A percentile compares a stretch with the other conserved stretches of the same genome.
Evolutionary conservation across 1,140 invertebrate species (phyloP).

Genomic region (Saccostrea cuccullata): DNA sequence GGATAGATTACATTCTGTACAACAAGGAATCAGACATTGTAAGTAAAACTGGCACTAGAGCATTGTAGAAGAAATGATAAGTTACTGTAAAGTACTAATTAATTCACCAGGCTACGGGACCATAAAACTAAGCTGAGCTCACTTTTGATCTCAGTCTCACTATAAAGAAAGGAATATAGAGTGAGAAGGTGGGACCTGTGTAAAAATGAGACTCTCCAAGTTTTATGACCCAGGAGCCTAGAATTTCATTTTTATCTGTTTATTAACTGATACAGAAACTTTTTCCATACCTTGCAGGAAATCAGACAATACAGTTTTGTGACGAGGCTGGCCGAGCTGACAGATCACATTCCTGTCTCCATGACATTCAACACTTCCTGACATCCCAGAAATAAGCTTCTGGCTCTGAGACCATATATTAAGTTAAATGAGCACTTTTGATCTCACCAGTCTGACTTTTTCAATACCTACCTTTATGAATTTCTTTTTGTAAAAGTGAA

Average conservation of each 20-base stretch:
- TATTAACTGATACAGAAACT: background rate
- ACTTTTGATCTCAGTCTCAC: no score
- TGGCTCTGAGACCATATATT: no score
- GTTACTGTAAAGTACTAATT: background rate
- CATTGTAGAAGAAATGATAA: background rate
- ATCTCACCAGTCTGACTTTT: no score
- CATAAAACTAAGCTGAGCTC: no score
- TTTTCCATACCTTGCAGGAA: slow-evolving; percentile 44
- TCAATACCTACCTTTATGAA: no score
- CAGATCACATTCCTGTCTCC: slow-evolving; percentile 65
- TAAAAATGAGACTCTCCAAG: no score
- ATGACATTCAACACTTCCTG: slow-evolving; percentile 55
- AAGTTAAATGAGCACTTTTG: no score
- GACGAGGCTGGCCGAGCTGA: slow-evolving; percentile 59
- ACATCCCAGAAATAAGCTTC: background rate
- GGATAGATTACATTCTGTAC: slow-evolving; percentile 64
- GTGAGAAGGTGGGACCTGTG: no score
- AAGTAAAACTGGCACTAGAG: background rate
- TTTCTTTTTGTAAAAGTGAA: no score
- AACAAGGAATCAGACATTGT: slow-evolving; percentile 55
- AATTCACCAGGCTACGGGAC: background rate
- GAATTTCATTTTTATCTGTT: background rate
- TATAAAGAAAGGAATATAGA: no score
- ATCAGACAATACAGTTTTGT: slow-evolving; percentile 57
- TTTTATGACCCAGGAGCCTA: no score